A percentile compares a stretch with the other conserved stretches of the same genome.
Evolutionary conservation across 2,888 invertebrate genomes (phyloP).

Genomic region (Blera fallax): DNA sequence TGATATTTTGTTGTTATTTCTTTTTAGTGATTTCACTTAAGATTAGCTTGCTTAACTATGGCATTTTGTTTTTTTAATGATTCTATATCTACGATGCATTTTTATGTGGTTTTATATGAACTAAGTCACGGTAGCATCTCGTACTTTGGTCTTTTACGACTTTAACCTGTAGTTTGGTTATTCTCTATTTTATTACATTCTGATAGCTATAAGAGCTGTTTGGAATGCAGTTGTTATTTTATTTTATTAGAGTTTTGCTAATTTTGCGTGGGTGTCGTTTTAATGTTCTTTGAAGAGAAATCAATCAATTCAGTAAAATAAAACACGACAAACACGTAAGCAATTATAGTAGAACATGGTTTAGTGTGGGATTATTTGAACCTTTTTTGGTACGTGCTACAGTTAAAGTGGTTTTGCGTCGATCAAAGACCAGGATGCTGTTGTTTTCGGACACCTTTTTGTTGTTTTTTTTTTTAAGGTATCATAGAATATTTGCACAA

Average conservation of each 20-base stretch:
- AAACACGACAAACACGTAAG: not conserved
- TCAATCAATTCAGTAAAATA: not conserved
- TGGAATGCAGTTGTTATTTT: constrained; percentile 13
- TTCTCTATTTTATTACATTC: constrained; percentile 14
- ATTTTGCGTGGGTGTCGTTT: not conserved
- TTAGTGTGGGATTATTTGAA: not conserved
- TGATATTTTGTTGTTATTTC: not conserved
- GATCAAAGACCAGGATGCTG: not conserved
- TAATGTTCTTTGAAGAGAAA: constrained; percentile 6
- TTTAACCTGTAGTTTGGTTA: constrained; percentile 15
- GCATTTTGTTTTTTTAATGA: constrained; percentile 8
- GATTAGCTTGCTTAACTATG: not conserved
- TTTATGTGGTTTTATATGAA: constrained; percentile 12
- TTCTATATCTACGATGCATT: not conserved
- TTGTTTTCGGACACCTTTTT: too few relatives aligned
- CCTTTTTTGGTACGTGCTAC: too few relatives aligned
- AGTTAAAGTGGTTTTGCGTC: too few relatives aligned
- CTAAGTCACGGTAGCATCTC: constrained; percentile 25
- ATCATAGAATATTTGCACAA: too few relatives aligned
- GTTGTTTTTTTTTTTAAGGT: not conserved
- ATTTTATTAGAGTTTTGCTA: constrained; percentile 1
- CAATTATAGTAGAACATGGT: not conserved
- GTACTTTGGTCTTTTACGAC: constrained; percentile 14
- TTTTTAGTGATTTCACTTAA: constrained; percentile 6
- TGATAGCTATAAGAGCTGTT: constrained; percentile 5